Percentiles rank a stretch among this genome's conserved stretches.
These are phyloP conservation scores for Prionace glauca DNA, from an alignment of 2,797 vertebrate genomes.

Conservation along the genomic window DNA sequence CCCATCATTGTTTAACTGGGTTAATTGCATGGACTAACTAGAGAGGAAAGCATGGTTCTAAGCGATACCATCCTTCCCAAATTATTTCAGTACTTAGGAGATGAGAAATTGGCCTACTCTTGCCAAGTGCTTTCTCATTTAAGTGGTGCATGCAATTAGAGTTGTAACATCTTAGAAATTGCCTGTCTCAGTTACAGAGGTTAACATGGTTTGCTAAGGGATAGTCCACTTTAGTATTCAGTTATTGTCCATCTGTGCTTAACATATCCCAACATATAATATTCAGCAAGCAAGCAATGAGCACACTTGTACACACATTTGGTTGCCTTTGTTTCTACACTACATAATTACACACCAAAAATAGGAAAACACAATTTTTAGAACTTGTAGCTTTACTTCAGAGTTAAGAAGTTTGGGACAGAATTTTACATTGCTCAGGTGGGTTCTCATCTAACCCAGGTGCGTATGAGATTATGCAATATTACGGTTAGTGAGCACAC, in stretches of 20 bases:
- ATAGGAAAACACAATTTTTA: neutral
- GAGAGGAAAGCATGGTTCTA: too few species aligned
- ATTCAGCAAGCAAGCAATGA: neutral
- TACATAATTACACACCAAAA: neutral
- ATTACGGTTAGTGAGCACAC: too few species aligned
- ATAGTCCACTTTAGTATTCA: neutral
- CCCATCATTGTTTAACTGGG: too few species aligned
- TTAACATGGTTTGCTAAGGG: neutral
- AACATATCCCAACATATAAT: neutral
- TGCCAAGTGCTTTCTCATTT: neutral
- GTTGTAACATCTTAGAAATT: neutral
- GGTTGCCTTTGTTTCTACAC: neutral
- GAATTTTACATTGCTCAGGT: too few species aligned
- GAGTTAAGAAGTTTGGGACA: neutral
- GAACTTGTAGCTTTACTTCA: neutral
- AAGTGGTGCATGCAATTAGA: neutral
- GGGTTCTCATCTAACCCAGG: too few species aligned
- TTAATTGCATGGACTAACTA: too few species aligned
- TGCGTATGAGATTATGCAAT: too few species aligned
- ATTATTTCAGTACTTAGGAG: neutral
- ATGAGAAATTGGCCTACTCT: neutral
- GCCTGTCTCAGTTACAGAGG: neutral
- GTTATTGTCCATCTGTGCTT: neutral
- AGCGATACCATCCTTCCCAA: too few species aligned
- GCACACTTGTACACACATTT: neutral